These are phyloP conservation scores for Calliphora vicina DNA, from an alignment of 1,140 invertebrate genomes.

Conservation along the genomic window DNA sequence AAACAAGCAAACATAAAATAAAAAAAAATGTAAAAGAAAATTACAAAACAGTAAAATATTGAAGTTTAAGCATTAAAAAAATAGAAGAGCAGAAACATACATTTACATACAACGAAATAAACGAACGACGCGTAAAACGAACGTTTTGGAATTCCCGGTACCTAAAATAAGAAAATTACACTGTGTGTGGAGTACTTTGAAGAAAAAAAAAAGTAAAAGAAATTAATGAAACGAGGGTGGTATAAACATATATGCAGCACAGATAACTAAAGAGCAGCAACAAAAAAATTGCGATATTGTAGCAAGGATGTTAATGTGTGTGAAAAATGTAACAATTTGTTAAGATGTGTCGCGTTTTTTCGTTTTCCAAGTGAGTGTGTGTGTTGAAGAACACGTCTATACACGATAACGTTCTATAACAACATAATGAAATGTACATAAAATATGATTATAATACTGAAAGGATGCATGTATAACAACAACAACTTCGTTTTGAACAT, in stretches of 20 bases:
- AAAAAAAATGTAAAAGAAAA: not conserved
- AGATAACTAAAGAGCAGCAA: too few species aligned
- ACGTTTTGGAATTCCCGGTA: conserved; percentile 27
- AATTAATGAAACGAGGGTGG: conserved; percentile 9
- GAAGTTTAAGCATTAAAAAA: not conserved
- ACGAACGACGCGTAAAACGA: conserved; percentile 15
- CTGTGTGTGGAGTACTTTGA: too few species aligned
- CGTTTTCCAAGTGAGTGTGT: too few species aligned
- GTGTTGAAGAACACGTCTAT: not conserved
- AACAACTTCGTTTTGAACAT: too few species aligned
- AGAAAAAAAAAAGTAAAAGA: not conserved
- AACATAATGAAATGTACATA: conserved; percentile 27
- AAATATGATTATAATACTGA: conserved; percentile 16
- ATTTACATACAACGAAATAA: conserved; percentile 5
- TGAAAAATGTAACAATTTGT: conserved; percentile 9
- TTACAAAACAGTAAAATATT: not conserved
- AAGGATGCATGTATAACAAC: too few species aligned
- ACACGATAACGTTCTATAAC: not conserved
- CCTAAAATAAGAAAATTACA: too few species aligned
- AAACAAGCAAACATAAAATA: not conserved
- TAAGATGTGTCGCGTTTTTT: too few species aligned
- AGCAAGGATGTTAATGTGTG: not conserved
- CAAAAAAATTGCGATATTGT: not conserved
- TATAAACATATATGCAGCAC: too few species aligned
- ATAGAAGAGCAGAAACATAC: not conserved